These are phyloP conservation scores for Aphis gossypii DNA, from an alignment of 1,140 invertebrate genomes.

Conservation along the genomic window DNA sequence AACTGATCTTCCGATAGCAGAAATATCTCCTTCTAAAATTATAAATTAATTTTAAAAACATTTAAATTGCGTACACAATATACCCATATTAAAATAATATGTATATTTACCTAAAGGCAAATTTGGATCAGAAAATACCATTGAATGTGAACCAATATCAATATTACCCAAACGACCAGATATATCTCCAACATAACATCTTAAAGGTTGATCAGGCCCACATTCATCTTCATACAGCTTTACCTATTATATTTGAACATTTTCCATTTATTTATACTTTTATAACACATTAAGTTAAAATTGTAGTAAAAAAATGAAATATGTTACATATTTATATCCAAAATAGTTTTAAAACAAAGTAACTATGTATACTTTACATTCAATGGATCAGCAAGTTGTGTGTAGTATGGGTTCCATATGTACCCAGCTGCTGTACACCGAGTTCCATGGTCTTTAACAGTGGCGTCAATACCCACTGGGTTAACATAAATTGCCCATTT, in stretches of 20 bases:
- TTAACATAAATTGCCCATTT: constrained; percentile 94
- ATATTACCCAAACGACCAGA: constrained; percentile 85
- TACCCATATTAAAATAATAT: constrained; percentile 59
- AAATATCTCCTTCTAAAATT: constrained; percentile 65
- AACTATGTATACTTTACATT: constrained; percentile 75
- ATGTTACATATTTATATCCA: not conserved
- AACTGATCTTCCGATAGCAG: constrained; percentile 84
- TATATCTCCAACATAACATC: constrained; percentile 93
- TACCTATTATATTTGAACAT: not conserved
- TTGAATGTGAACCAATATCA: constrained; percentile 78
- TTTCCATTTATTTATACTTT: not conserved
- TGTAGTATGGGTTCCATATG: constrained; percentile 92
- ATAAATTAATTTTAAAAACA: constrained; percentile 8
- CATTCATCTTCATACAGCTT: constrained; percentile 89
- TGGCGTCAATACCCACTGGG: constrained; percentile 89
- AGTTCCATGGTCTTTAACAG: constrained; percentile 78
- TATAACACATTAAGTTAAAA: not conserved
- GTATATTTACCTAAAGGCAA: constrained; percentile 73
- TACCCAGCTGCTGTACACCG: constrained; percentile 90
- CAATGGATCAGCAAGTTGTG: constrained; percentile 85
- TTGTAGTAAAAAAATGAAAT: not conserved
- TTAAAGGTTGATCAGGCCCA: constrained; percentile 81
- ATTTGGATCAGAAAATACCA: constrained; percentile 85
- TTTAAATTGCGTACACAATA: not conserved
- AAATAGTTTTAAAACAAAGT: not conserved